A percentile compares a stretch with the other conserved stretches of the same genome.
phyloP scores from a whole-genome alignment of 2,888 invertebrate genomes.

The Xylota sylvarum region DNA sequence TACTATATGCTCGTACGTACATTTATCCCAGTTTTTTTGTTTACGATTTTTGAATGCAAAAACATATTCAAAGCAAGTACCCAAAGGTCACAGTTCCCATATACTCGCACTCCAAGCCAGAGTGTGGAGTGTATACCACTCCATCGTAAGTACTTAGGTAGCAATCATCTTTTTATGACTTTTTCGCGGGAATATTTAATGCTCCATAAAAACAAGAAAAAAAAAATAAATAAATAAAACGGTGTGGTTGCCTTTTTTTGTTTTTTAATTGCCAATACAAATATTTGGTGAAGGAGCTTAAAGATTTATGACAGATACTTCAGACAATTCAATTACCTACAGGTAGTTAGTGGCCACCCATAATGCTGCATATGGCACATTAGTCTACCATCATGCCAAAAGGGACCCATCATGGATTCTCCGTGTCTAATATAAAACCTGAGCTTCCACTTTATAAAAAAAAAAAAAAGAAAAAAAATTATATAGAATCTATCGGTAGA shows the following conservation, averaged over 20 bases:
- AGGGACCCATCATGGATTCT: conserved; percentile 37
- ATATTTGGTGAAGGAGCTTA: neutral
- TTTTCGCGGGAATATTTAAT: conserved; percentile 46
- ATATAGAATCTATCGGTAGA: conserved; percentile 19
- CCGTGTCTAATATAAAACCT: conserved; percentile 5
- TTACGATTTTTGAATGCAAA: conserved; percentile 40
- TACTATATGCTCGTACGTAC: neutral
- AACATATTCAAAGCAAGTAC: conserved; percentile 52
- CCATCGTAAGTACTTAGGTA: neutral
- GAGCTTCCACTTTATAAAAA: conserved; percentile 33
- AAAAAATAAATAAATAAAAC: conserved; percentile 3
- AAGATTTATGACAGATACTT: conserved; percentile 28
- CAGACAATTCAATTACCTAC: conserved; percentile 22
- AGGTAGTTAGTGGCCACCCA: conserved; percentile 15
- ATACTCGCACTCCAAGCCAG: conserved; percentile 4
- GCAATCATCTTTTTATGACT: conserved; percentile 31
- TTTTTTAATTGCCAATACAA: conserved; percentile 29
- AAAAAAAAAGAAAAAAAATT: neutral
- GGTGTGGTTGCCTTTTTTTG: neutral
- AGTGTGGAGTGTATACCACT: conserved; percentile 1
- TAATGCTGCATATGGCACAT: conserved; percentile 29
- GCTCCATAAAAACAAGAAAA: conserved; percentile 20
- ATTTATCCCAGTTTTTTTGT: conserved; percentile 5
- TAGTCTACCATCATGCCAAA: conserved; percentile 35
- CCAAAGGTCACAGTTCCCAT: conserved; percentile 50